These are phyloP conservation scores for Sparidentex hasta DNA, from an alignment of 2,797 vertebrate genomes.

Conservation along the genomic window DNA sequence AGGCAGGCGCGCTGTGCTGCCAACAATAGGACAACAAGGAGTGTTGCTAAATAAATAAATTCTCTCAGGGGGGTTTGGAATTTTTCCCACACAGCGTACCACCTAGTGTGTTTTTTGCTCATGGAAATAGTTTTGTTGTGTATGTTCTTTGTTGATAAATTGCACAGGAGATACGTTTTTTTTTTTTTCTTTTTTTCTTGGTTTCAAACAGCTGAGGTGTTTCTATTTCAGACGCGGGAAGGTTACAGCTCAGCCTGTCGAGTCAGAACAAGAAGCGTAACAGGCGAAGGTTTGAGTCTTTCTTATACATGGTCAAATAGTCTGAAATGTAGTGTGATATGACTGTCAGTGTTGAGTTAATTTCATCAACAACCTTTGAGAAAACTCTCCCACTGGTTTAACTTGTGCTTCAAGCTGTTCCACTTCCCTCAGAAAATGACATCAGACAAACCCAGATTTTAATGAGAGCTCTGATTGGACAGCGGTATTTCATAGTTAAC, in stretches of 20 bases:
- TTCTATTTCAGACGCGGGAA: slow-evolving; percentile 14
- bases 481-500: slow-evolving; percentile 57
- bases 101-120: slow-evolving; percentile 43
- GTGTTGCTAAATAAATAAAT: slow-evolving; percentile 70
- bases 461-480: slow-evolving; percentile 75
- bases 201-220: slow-evolving; percentile 1
- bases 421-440: slow-evolving; percentile 54
- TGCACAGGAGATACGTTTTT: background rate
- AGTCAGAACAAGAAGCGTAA: slow-evolving; percentile 23
- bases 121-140: slow-evolving; percentile 18
- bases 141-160: slow-evolving; percentile 18
- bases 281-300: slow-evolving; percentile 6
- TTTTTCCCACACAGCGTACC: slow-evolving; percentile 38
- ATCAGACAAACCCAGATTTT: slow-evolving; percentile 62
- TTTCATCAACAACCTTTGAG: slow-evolving; percentile 44
- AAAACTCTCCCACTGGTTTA: slow-evolving; percentile 37
- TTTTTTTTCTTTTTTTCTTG: no score
- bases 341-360: slow-evolving; percentile 25
- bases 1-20: slow-evolving; percentile 38
- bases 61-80: slow-evolving; percentile 45
- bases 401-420: slow-evolving; percentile 61
- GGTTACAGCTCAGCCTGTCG: slow-evolving; percentile 2
- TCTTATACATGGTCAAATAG: slow-evolving; percentile 13
- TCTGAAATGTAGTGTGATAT: slow-evolving; percentile 11
- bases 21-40: slow-evolving; percentile 61